Conservation (phyloP, 1,140 invertebrate genomes). For the Hypothenemus hampei region DNA sequence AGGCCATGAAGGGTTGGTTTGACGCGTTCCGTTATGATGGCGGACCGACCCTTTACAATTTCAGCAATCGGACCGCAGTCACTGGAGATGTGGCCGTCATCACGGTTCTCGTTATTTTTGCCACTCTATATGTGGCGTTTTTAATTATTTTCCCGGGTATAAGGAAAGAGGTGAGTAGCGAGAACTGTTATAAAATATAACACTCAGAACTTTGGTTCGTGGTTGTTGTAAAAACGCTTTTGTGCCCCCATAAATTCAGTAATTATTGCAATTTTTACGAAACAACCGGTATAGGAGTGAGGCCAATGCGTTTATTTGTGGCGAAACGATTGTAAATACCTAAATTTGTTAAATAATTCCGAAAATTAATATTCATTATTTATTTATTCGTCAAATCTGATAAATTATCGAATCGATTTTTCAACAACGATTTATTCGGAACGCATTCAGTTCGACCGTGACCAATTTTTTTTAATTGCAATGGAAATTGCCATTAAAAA, state of each 20-base stretch:
- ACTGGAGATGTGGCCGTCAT: slow-evolving; percentile 84
- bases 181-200: not conserved
- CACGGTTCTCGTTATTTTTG: slow-evolving; percentile 79
- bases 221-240: no score
- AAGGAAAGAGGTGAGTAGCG: slow-evolving; percentile 76
- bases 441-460: not conserved
- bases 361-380: not conserved
- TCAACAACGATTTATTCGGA: no score
- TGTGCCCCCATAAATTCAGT: slow-evolving; percentile 4
- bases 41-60: slow-evolving; percentile 87
- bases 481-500: not conserved
- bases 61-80: slow-evolving; percentile 87
- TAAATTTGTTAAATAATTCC: not conserved
- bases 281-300: not conserved
- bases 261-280: not conserved
- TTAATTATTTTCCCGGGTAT: slow-evolving; percentile 92
- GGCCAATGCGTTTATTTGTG: not conserved
- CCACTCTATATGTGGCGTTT: slow-evolving; percentile 86
- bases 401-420: not conserved
- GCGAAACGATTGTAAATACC: not conserved
- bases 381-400: not conserved
- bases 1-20: slow-evolving; percentile 82
- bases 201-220: not conserved
- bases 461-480: slow-evolving; percentile 1
- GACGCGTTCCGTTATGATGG: slow-evolving; percentile 89